Conservation (phyloP, 2,888 invertebrate genomes). For the Caenorhabditis doughertyi region DNA sequence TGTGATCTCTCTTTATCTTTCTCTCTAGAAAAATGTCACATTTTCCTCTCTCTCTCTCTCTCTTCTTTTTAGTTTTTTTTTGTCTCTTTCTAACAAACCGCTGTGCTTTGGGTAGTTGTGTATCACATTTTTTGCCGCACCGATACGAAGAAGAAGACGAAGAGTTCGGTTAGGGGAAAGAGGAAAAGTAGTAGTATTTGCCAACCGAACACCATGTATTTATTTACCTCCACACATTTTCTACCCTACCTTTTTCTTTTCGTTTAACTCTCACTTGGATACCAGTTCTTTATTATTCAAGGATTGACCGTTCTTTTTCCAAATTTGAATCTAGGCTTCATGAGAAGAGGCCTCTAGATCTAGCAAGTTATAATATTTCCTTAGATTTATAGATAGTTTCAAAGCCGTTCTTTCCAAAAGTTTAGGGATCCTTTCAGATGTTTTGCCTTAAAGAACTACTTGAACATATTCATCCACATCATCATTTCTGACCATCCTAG, state of each 20-base stretch:
- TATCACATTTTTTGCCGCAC: constrained; percentile 43
- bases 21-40: constrained; percentile 21
- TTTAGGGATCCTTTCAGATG: no score
- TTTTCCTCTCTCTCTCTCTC: constrained; percentile 25
- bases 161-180: not conserved
- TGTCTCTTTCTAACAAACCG: constrained; percentile 17
- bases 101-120: constrained; percentile 23
- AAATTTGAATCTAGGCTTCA: no score
- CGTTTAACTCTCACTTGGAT: constrained; percentile 7
- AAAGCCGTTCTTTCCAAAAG: no score
- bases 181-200: constrained; percentile 55
- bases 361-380: no score
- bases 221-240: constrained; percentile 52
- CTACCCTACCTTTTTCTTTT: constrained; percentile 16
- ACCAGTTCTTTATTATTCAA: constrained; percentile 1
- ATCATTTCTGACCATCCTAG: not conserved
- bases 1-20: constrained; percentile 7
- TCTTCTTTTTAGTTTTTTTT: constrained; percentile 1
- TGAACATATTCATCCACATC: no score
- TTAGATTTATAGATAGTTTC: no score
- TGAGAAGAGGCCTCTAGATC: no score
- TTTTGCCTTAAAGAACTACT: no score
- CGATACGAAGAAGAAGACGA: not conserved
- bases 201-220: constrained; percentile 64
- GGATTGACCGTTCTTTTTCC: not conserved